Evolutionary conservation across 2,113 vertebrate species (phyloP).

Genomic region (Ornithorhynchus anatinus): DNA sequence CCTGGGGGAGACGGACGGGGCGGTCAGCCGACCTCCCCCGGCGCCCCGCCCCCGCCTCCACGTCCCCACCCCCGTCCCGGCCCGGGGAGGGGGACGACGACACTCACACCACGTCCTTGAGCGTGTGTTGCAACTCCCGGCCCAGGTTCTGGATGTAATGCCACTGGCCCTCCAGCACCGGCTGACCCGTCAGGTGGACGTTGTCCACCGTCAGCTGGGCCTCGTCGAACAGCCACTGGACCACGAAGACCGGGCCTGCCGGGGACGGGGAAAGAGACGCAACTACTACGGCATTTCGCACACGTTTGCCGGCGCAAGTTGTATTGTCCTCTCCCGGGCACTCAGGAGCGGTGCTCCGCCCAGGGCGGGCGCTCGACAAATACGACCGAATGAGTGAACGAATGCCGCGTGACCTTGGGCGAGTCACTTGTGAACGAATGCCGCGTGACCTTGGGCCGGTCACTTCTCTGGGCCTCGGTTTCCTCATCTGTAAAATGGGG

Average conservation of each 20-base stretch:
- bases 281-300: too few species aligned
- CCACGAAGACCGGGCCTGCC: slow-evolving; percentile 92
- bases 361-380: too few species aligned
- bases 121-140: slow-evolving; percentile 89
- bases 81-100: slow-evolving; percentile 82
- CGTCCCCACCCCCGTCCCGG: neutral
- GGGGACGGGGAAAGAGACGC: neutral
- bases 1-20: slow-evolving; percentile 61
- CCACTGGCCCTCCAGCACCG: slow-evolving; percentile 95
- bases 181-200: slow-evolving; percentile 93
- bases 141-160: slow-evolving; percentile 96
- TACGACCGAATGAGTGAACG: too few species aligned
- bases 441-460: too few species aligned
- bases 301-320: too few species aligned
- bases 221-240: slow-evolving; percentile 98
- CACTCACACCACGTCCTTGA: slow-evolving; percentile 94
- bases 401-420: too few species aligned
- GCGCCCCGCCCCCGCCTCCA: neutral
- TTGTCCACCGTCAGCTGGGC: slow-evolving; percentile 96
- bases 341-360: too few species aligned
- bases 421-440: too few species aligned
- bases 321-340: too few species aligned
- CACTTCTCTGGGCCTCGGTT: too few species aligned
- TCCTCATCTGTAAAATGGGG: too few species aligned
- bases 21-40: neutral